These are phyloP conservation scores for Drosophila engyochracea DNA, from an alignment of 2,888 invertebrate species.

Conservation along the genomic window DNA sequence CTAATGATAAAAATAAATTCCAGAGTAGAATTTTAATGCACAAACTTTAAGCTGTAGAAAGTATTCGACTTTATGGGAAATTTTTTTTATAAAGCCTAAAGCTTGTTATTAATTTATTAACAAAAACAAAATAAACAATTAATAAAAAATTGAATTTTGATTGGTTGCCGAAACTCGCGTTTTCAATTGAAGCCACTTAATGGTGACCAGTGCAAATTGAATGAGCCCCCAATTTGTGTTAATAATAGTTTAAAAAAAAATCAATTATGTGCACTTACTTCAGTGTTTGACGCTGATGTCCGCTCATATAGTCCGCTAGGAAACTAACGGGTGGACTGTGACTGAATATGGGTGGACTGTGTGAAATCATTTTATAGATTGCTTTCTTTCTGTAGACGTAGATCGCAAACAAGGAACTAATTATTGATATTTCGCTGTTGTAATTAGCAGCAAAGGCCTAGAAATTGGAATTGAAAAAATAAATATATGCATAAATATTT, in stretches of 20 bases:
- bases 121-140: background rate
- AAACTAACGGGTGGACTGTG: constrained; percentile 90
- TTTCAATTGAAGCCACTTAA: constrained; percentile 64
- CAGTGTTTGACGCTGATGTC: constrained; percentile 82
- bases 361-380: constrained; percentile 88
- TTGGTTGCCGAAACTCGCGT: constrained; percentile 59
- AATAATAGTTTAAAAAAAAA: constrained; percentile 23
- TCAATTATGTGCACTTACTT: constrained; percentile 79
- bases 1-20: constrained; percentile 48
- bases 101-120: background rate
- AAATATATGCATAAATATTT: constrained; percentile 6
- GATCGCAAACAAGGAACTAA: constrained; percentile 71
- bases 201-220: constrained; percentile 22
- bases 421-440: constrained; percentile 40
- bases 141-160: constrained; percentile 43
- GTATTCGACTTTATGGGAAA: background rate
- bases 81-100: background rate
- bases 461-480: constrained; percentile 37
- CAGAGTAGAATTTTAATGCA: constrained; percentile 14
- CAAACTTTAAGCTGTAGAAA: background rate
- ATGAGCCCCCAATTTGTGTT: constrained; percentile 20
- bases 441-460: constrained; percentile 52
- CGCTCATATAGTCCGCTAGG: constrained; percentile 87
- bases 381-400: constrained; percentile 39
- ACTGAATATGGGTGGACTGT: constrained; percentile 89